Evolutionary conservation across 2,113 vertebrate species (phyloP).

Genomic region (Prinia subflava): DNA sequence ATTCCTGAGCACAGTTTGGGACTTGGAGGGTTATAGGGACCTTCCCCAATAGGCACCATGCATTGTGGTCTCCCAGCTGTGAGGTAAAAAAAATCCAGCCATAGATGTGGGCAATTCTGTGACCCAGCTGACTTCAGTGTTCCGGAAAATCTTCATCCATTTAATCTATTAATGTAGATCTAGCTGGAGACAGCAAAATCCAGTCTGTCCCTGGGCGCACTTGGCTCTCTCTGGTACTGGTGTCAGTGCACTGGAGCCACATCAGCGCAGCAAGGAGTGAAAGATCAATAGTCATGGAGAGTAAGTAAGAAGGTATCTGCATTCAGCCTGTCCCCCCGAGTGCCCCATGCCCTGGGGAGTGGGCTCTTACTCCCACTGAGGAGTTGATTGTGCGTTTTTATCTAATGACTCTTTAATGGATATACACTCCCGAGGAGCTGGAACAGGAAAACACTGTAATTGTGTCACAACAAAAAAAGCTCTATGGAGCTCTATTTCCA

Average conservation of each 20-base stretch:
- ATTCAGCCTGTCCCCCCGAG: not conserved
- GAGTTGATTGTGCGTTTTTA: not conserved
- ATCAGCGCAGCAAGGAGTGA: not conserved
- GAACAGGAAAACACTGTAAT: not conserved
- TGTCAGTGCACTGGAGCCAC: not conserved
- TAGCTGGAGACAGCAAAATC: not conserved
- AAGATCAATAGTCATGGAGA: not conserved
- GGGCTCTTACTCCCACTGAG: not conserved
- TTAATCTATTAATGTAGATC: not conserved
- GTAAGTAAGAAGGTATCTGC: not conserved
- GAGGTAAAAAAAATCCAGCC: not conserved
- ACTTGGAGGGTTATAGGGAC: not conserved
- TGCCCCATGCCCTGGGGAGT: not conserved
- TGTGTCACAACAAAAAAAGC: not conserved
- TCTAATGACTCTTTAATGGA: slow-evolving; percentile 8
- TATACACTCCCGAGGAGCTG: not conserved
- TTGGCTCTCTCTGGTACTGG: not conserved
- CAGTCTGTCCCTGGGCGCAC: not conserved
- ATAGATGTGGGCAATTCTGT: not conserved
- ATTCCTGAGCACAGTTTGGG: not conserved
- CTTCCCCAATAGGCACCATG: not conserved
- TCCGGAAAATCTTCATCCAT: not conserved
- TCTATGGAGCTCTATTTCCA: not conserved
- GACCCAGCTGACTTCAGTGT: not conserved
- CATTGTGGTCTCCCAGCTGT: not conserved